These are phyloP conservation scores for Percopsis omiscomaycus DNA, from an alignment of 2,797 vertebrate genomes.

Conservation along the genomic window DNA sequence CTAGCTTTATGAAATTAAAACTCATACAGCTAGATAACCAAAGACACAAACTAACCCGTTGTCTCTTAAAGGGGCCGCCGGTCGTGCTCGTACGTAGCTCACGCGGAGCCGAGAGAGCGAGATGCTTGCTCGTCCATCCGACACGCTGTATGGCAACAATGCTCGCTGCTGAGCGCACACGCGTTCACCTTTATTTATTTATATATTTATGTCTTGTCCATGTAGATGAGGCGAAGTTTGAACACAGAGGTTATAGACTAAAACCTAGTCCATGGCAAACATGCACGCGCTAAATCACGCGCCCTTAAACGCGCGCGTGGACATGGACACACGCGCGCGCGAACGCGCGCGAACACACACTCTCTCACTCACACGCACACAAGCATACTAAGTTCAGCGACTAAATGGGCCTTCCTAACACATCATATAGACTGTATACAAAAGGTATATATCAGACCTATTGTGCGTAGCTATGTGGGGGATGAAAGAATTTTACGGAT, in stretches of 20 bases:
- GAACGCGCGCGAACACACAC: constrained; percentile 14
- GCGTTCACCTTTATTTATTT: constrained; percentile 2
- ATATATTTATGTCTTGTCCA: neutral
- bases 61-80: constrained; percentile 79
- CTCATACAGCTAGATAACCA: constrained; percentile 82
- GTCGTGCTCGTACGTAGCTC: constrained; percentile 5
- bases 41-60: constrained; percentile 80
- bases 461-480: neutral
- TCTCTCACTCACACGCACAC: constrained; percentile 5
- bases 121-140: constrained; percentile 10
- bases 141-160: constrained; percentile 16
- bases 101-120: constrained; percentile 22
- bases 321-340: constrained; percentile 17
- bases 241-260: neutral
- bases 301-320: constrained; percentile 10
- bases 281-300: constrained; percentile 6
- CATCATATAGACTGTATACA: neutral
- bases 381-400: neutral
- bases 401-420: neutral
- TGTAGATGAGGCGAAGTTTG: neutral
- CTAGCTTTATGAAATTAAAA: constrained; percentile 98
- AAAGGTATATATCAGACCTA: neutral
- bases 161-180: constrained; percentile 34
- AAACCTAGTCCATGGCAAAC: neutral
- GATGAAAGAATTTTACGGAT: no score